phyloP scores from a whole-genome alignment of 1,140 invertebrate species.

The Macrobrachium nipponense region DNA sequence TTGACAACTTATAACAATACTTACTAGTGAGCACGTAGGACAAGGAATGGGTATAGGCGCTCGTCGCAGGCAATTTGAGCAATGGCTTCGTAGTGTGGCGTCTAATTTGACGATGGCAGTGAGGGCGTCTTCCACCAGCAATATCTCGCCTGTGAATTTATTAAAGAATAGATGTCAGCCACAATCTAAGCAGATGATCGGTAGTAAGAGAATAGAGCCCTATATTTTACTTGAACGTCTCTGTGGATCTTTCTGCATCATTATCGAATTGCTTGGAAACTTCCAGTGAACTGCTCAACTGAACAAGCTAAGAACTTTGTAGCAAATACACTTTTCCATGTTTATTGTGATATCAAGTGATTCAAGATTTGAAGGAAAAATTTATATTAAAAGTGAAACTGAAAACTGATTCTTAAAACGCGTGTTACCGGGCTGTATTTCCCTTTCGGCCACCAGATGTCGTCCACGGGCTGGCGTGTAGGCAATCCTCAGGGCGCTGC shows the following conservation, averaged over 20 bases:
- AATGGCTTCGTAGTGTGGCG: slow-evolving; percentile 45
- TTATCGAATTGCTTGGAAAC: not conserved
- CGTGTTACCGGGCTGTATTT: slow-evolving; percentile 53
- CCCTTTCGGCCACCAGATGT: slow-evolving; percentile 53
- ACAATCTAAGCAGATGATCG: not conserved
- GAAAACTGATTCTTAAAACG: not conserved
- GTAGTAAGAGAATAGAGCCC: not conserved
- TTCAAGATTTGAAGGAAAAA: too few species aligned
- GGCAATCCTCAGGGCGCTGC: slow-evolving; percentile 38
- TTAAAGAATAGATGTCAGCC: not conserved
- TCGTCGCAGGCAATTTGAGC: slow-evolving; percentile 44
- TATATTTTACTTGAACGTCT: not conserved
- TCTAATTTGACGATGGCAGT: slow-evolving; percentile 30
- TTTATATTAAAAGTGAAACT: not conserved
- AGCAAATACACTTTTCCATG: too few species aligned
- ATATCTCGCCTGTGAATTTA: slow-evolving; percentile 47
- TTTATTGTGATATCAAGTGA: too few species aligned
- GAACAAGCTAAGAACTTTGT: too few species aligned
- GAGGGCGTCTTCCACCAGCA: slow-evolving; percentile 47
- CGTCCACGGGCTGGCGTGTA: slow-evolving; percentile 47
- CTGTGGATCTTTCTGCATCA: too few species aligned
- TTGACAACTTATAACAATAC: not conserved
- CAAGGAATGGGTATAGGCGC: slow-evolving; percentile 42
- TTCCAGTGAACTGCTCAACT: too few species aligned
- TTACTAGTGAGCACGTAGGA: slow-evolving; percentile 57